Evolutionary conservation across 2,113 vertebrate species (phyloP).

Genomic region (Pan paniscus): DNA sequence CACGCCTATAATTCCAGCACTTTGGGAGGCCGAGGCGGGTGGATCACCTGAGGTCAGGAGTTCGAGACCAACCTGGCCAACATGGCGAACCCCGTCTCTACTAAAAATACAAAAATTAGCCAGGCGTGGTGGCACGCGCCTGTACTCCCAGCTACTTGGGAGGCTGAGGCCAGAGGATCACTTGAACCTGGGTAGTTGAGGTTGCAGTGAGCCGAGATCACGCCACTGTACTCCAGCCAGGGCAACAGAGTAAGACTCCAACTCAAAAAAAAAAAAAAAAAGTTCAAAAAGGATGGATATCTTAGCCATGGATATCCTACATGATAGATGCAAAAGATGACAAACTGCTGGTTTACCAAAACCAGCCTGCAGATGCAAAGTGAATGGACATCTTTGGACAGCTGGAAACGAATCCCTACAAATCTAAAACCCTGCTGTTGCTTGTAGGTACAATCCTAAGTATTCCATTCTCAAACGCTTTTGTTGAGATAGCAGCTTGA

Average conservation of each 20-base stretch:
- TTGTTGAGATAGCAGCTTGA: neutral
- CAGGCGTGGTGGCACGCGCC: rapidly evolving
- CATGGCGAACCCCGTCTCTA: neutral
- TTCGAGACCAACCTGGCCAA: neutral
- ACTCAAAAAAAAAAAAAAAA: neutral
- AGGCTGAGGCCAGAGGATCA: neutral
- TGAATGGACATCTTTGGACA: neutral
- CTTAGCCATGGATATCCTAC: neutral
- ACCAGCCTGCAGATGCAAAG: neutral
- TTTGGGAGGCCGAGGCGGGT: neutral
- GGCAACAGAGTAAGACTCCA: neutral
- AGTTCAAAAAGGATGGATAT: neutral
- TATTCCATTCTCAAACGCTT: neutral
- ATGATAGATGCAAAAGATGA: neutral
- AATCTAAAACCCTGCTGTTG: neutral
- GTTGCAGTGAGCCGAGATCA: neutral
- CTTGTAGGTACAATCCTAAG: neutral
- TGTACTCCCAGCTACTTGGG: neutral
- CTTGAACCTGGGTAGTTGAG: neutral
- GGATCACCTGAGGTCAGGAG: neutral
- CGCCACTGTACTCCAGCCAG: neutral
- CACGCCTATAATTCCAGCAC: neutral
- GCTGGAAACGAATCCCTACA: neutral
- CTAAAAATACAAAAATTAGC: neutral
- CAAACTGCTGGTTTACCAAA: neutral